These are phyloP conservation scores for Cyrtodaria siliqua DNA, from an alignment of 2,888 invertebrate species.

Conservation along the genomic window DNA sequence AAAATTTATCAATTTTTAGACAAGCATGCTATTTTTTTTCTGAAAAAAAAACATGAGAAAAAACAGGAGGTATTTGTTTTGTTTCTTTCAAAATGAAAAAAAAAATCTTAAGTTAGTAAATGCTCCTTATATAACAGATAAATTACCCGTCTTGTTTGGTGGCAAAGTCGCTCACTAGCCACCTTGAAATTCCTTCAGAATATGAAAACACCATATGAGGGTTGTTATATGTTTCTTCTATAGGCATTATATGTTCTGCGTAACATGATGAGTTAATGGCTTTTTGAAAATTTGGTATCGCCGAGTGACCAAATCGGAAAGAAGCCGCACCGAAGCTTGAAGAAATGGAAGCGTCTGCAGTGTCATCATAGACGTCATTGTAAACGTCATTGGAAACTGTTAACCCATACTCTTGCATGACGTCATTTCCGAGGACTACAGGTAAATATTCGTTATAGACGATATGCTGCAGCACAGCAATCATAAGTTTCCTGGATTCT, in stretches of 20 bases:
- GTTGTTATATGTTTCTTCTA: conserved; percentile 39
- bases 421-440: conserved; percentile 88
- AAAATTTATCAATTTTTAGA: too few species aligned
- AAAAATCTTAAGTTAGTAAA: too few species aligned
- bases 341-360: conserved; percentile 21
- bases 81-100: too few species aligned
- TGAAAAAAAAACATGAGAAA: too few species aligned
- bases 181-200: conserved; percentile 33
- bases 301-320: conserved; percentile 46
- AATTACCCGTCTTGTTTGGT: too few species aligned
- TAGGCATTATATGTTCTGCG: neutral
- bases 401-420: conserved; percentile 35
- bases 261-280: conserved; percentile 3
- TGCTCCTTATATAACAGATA: too few species aligned
- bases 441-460: conserved; percentile 89
- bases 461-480: conserved; percentile 89
- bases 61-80: too few species aligned
- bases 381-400: neutral
- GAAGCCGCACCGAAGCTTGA: conserved; percentile 37
- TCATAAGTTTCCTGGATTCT: conserved; percentile 89
- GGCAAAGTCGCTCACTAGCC: conserved; percentile 15
- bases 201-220: conserved; percentile 37
- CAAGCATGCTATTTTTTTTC: too few species aligned
- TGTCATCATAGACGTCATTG: conserved; percentile 23
- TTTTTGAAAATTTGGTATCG: conserved; percentile 31